phyloP scores from a whole-genome alignment of 2,888 invertebrate species.

The Dyspetes luteomarginatus region DNA sequence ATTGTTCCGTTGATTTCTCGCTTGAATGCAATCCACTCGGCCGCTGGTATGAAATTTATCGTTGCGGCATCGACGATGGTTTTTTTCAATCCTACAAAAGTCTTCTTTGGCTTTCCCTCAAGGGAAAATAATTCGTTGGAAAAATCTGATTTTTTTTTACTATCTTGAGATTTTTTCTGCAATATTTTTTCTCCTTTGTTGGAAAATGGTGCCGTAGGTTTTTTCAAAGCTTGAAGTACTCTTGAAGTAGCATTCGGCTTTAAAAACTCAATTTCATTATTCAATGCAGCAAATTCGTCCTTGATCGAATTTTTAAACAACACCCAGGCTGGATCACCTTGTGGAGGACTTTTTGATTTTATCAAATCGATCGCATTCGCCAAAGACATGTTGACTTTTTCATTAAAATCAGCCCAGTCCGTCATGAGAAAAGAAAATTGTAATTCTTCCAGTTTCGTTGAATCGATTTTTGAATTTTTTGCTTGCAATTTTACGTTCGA shows the following conservation, averaged over 20 bases:
- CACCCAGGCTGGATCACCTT: conserved; percentile 56
- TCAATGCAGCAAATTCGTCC: conserved; percentile 68
- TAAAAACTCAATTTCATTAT: conserved; percentile 61
- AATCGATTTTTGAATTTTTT: conserved; percentile 27
- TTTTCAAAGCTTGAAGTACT: neutral
- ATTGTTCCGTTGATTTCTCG: conserved; percentile 56
- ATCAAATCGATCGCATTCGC: conserved; percentile 34
- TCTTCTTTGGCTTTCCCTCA: conserved; percentile 28
- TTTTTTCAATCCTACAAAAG: conserved; percentile 36
- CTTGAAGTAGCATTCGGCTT: conserved; percentile 64
- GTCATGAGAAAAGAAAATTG: conserved; percentile 43
- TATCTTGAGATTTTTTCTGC: neutral
- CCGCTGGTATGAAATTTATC: conserved; percentile 50
- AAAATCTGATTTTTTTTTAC: conserved; percentile 14
- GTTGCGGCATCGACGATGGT: conserved; percentile 5
- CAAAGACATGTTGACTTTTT: conserved; percentile 61
- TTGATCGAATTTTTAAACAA: conserved; percentile 62
- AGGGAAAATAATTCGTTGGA: conserved; percentile 19
- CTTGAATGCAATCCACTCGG: conserved; percentile 64
- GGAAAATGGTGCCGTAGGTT: neutral
- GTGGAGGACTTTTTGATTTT: conserved; percentile 21
- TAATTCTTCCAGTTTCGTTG: conserved; percentile 28
- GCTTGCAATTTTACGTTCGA: neutral
- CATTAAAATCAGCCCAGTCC: conserved; percentile 64
- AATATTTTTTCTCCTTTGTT: neutral